Percentiles rank a stretch among this genome's conserved stretches.
These are phyloP conservation scores for Megaceryle alcyon DNA, from an alignment of 2,797 vertebrate genomes.

Conservation along the genomic window DNA sequence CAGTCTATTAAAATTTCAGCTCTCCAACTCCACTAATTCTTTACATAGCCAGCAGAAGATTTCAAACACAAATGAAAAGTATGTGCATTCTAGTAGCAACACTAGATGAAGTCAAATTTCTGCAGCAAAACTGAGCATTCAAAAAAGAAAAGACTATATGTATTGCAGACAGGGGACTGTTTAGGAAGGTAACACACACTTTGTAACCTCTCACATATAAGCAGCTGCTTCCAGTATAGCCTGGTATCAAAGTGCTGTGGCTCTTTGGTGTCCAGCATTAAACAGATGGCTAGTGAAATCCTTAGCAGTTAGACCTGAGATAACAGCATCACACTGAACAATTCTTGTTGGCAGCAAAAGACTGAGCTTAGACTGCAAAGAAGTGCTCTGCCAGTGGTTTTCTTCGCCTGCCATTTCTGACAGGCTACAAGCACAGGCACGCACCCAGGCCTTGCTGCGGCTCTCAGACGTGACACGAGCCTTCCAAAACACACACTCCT, in stretches of 20 bases:
- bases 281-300: background rate
- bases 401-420: background rate
- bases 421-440: constrained; percentile 19
- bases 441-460: background rate
- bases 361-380: background rate
- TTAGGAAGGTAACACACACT: background rate
- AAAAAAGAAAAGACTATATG: background rate
- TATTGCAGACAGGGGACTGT: background rate
- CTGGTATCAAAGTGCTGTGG: background rate
- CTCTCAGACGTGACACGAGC: background rate
- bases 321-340: background rate
- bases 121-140: background rate
- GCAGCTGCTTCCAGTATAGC: background rate
- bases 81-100: background rate
- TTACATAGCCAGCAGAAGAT: background rate
- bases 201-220: background rate
- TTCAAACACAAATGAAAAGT: background rate
- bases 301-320: background rate
- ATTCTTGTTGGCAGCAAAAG: background rate
- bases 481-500: background rate
- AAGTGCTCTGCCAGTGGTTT: constrained; percentile 1
- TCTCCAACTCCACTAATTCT: background rate
- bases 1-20: background rate
- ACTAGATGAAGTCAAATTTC: background rate
- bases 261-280: background rate